Conservation (phyloP, 2,888 invertebrate genomes). For the Bursaphelenchus okinawaensis region DNA sequence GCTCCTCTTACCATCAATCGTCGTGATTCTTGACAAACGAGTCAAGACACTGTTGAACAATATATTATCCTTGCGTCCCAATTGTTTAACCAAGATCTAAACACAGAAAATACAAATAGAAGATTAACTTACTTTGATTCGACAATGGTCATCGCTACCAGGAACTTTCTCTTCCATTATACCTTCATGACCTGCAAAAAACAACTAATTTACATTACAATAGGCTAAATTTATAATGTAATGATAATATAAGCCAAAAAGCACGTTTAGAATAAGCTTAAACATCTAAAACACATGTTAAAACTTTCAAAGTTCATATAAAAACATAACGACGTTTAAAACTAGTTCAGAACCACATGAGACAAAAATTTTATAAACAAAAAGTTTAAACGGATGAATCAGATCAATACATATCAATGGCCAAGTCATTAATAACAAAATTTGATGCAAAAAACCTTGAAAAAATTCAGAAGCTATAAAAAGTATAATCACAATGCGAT, state of each 20-base stretch:
- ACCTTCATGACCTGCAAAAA: not conserved
- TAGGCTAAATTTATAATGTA: too few relatives aligned
- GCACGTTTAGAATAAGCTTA: too few relatives aligned
- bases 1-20: slow-evolving; percentile 32
- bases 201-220: not conserved
- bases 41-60: slow-evolving; percentile 27
- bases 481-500: too few relatives aligned
- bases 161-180: slow-evolving; percentile 27
- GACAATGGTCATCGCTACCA: slow-evolving; percentile 27
- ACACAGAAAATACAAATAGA: slow-evolving; percentile 3
- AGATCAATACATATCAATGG: too few relatives aligned
- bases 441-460: too few relatives aligned
- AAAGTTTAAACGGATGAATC: not conserved
- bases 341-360: not conserved
- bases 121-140: slow-evolving; percentile 24
- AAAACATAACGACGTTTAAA: not conserved
- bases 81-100: slow-evolving; percentile 24
- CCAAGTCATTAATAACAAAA: too few relatives aligned
- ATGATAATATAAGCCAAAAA: too few relatives aligned
- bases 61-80: slow-evolving; percentile 20
- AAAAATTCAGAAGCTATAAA: too few relatives aligned
- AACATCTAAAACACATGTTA: too few relatives aligned
- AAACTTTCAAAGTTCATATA: too few relatives aligned
- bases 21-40: slow-evolving; percentile 20
- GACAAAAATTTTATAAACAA: not conserved